A percentile compares a stretch with the other conserved stretches of the same genome.
Evolutionary conservation across 2,797 vertebrate species (phyloP).

Genomic region (Sebastes paucispinis): DNA sequence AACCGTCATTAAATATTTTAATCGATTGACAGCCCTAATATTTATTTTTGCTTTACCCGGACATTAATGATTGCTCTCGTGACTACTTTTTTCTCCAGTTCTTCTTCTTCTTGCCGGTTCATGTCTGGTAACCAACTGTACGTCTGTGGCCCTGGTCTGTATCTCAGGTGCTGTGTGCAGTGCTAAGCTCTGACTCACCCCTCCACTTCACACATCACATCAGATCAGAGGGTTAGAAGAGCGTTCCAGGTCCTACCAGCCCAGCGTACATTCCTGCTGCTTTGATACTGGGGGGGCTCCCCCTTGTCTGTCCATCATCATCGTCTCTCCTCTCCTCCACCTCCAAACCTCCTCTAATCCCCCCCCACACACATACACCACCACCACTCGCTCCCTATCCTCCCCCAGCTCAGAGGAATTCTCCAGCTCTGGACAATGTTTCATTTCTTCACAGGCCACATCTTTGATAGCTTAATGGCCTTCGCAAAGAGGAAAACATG

Average conservation of each 20-base stretch:
- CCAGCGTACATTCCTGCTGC: constrained; percentile 81
- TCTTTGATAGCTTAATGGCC: constrained; percentile 86
- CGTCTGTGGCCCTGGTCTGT: constrained; percentile 57
- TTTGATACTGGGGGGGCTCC: constrained; percentile 81
- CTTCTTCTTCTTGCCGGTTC: background rate
- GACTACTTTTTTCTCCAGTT: background rate
- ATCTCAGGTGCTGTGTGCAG: constrained; percentile 58
- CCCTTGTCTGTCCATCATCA: constrained; percentile 86
- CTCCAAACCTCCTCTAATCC: constrained; percentile 65
- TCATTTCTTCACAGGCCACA: constrained; percentile 80
- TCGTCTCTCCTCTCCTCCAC: constrained; percentile 71
- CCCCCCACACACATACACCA: background rate
- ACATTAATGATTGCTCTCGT: constrained; percentile 3
- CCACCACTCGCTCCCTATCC: constrained; percentile 56
- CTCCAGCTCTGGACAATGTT: constrained; percentile 87
- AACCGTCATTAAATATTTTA: background rate
- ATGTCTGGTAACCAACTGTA: constrained; percentile 65
- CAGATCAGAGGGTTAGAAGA: constrained; percentile 71
- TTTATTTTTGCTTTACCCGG: background rate
- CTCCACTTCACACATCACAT: constrained; percentile 78
- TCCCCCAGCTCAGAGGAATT: constrained; percentile 85
- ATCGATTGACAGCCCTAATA: background rate
- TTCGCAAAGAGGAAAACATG: constrained; percentile 64
- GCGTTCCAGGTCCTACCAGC: constrained; percentile 76
- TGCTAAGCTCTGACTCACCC: constrained; percentile 63